Percentiles rank a stretch among this genome's conserved stretches.
Conservation (phyloP, 2,888 invertebrate species). For the Diogma glabrata region DNA sequence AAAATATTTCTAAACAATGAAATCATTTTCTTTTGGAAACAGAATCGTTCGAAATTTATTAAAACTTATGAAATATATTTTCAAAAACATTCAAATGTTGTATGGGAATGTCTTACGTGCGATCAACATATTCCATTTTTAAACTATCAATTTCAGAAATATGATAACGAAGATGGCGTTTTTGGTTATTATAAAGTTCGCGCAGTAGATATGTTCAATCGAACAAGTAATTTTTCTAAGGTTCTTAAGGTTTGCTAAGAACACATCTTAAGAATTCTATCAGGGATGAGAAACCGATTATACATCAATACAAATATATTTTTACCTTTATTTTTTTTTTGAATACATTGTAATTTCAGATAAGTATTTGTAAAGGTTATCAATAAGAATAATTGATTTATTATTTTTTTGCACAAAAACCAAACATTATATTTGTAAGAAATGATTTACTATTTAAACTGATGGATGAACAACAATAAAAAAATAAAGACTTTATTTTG, state of each 20-base stretch:
- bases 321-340: too few relatives aligned
- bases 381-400: too few relatives aligned
- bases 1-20: conserved; percentile 36
- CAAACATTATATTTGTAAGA: too few relatives aligned
- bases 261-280: too few relatives aligned
- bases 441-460: too few relatives aligned
- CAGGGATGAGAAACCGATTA: too few relatives aligned
- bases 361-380: too few relatives aligned
- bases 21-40: conserved; percentile 38
- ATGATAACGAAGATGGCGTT: conserved; percentile 8
- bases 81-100: conserved; percentile 14
- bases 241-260: conserved; percentile 3
- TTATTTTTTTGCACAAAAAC: too few relatives aligned
- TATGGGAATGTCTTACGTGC: conserved; percentile 25
- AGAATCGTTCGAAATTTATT: conserved; percentile 27
- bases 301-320: too few relatives aligned
- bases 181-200: conserved; percentile 33
- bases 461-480: too few relatives aligned
- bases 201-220: conserved; percentile 29
- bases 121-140: conserved; percentile 32
- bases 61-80: conserved; percentile 36
- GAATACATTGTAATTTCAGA: too few relatives aligned
- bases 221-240: conserved; percentile 27
- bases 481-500: too few relatives aligned
- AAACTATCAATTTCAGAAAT: conserved; percentile 31